phyloP scores from a whole-genome alignment of 2,797 vertebrate species.

The Sebastes vulpes region DNA sequence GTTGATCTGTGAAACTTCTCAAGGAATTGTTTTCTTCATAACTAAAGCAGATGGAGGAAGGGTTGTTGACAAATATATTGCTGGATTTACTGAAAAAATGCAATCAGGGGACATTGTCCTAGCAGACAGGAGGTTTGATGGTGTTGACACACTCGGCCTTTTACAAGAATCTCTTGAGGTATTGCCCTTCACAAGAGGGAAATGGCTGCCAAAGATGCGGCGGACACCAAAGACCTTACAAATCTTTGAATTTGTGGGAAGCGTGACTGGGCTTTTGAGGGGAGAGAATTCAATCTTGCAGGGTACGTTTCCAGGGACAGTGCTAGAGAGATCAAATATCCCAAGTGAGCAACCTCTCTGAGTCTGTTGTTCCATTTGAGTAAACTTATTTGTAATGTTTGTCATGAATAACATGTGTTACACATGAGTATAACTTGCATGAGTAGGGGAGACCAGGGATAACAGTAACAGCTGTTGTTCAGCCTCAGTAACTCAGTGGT shows the following conservation, averaged over 20 bases:
- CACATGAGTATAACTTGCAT: background rate
- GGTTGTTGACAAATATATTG: slow-evolving; percentile 13
- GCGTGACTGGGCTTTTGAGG: background rate
- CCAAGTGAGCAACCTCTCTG: background rate
- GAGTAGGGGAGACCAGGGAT: background rate
- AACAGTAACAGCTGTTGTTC: too few relatives aligned
- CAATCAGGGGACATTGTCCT: background rate
- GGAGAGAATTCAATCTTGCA: background rate
- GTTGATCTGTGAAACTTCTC: slow-evolving; percentile 29
- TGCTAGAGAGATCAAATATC: background rate
- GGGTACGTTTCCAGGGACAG: background rate
- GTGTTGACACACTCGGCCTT: slow-evolving; percentile 20
- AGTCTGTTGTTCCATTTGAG: background rate
- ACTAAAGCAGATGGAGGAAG: background rate
- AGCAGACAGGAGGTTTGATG: slow-evolving; percentile 12
- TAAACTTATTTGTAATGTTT: background rate
- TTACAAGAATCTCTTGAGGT: slow-evolving; percentile 19
- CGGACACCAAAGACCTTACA: slow-evolving; percentile 1
- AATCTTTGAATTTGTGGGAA: background rate
- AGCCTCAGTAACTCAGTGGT: too few relatives aligned
- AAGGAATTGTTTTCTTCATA: slow-evolving; percentile 7
- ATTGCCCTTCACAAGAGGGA: slow-evolving; percentile 15
- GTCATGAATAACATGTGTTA: background rate
- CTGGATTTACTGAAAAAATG: background rate
- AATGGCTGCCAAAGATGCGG: background rate